Percentiles rank a stretch among this genome's conserved stretches.
Evolutionary conservation across 2,113 vertebrate species (phyloP).

Genomic region (Thamnophis sirtalis): DNA sequence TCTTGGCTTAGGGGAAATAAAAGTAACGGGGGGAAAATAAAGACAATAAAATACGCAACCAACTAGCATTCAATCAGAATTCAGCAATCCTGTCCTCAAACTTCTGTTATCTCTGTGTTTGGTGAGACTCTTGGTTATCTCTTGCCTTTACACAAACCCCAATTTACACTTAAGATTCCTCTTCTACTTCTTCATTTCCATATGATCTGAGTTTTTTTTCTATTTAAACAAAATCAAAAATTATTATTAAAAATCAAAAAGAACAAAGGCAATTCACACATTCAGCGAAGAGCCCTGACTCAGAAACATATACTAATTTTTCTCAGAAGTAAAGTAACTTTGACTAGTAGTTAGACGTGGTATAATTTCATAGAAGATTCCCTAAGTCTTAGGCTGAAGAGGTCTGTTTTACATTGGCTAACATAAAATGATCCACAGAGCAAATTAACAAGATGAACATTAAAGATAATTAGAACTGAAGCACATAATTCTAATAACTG

Average conservation of each 20-base stretch:
- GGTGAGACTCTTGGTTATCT: background rate
- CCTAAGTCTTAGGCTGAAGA: background rate
- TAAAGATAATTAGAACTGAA: background rate
- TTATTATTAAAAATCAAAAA: background rate
- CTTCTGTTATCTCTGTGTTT: background rate
- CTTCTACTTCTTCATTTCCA: background rate
- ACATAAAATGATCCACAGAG: background rate
- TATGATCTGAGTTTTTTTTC: background rate
- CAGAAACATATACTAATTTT: background rate
- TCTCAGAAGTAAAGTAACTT: background rate
- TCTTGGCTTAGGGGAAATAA: slow-evolving; percentile 55
- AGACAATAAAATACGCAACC: slow-evolving; percentile 55
- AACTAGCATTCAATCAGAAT: background rate
- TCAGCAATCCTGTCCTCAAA: background rate
- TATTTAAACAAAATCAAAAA: background rate
- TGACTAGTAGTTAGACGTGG: background rate
- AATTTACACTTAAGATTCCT: background rate
- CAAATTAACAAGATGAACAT: background rate
- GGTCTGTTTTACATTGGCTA: background rate
- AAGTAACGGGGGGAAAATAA: slow-evolving; percentile 51
- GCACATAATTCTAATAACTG: background rate
- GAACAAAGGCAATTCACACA: background rate
- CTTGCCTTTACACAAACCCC: background rate
- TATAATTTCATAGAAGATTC: background rate
- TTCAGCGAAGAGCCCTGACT: background rate